Percentiles rank a stretch among this genome's conserved stretches.
Evolutionary conservation across 2,113 vertebrate species (phyloP).

Genomic region (Chloropsis hardwickii): DNA sequence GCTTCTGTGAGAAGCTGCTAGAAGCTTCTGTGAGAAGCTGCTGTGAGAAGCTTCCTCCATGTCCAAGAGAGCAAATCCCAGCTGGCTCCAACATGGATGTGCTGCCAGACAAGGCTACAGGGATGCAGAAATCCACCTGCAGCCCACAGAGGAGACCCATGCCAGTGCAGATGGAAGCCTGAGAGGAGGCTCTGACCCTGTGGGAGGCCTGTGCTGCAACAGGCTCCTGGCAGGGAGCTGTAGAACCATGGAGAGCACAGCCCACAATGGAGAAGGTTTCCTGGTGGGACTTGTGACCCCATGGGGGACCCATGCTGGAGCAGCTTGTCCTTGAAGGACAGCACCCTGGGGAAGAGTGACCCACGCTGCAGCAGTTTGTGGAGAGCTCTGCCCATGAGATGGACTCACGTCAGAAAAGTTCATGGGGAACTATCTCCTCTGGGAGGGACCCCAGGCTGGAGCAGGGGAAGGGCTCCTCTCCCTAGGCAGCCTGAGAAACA

Average conservation of each 20-base stretch:
- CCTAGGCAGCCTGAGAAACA: background rate
- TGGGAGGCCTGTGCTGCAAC: background rate
- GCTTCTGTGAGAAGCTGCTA: background rate
- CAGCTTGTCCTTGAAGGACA: background rate
- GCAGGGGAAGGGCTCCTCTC: background rate
- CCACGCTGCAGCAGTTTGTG: accelerated
- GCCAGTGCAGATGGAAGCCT: background rate
- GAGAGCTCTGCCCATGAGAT: background rate
- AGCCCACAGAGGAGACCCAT: background rate
- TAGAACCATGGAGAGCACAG: background rate
- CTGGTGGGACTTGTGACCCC: no score
- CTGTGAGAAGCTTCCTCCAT: background rate
- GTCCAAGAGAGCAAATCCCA: background rate
- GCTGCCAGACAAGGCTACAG: background rate
- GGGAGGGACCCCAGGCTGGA: background rate
- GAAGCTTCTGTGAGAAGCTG: background rate
- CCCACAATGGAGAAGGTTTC: background rate
- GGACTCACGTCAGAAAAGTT: accelerated
- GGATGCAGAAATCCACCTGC: background rate
- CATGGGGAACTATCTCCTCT: background rate
- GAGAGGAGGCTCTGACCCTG: background rate
- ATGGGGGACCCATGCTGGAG: background rate
- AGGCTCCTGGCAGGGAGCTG: background rate
- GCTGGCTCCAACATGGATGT: background rate
- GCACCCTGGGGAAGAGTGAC: background rate